Evolutionary conservation across 2,888 invertebrate species (phyloP).

Genomic region (Thereva unica): DNA sequence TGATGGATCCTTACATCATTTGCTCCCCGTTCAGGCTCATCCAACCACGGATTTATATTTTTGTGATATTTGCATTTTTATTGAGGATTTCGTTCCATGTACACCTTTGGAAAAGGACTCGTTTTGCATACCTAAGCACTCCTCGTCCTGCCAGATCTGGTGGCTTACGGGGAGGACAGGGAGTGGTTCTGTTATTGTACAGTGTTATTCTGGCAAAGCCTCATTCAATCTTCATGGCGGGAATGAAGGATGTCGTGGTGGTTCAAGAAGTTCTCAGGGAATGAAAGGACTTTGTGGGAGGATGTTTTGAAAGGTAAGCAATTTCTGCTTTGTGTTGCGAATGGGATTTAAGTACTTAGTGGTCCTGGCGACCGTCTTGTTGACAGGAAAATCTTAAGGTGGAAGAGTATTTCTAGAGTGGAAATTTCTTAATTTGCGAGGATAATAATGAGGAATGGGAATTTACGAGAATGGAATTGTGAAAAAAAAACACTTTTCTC

Average conservation of each 20-base stretch:
- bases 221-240: neutral
- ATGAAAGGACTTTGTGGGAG: neutral
- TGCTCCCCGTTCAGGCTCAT: neutral
- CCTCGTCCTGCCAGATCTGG: constrained; percentile 15
- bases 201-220: too few relatives aligned
- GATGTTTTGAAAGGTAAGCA: constrained; percentile 12
- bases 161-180: neutral
- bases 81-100: neutral
- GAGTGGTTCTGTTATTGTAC: neutral
- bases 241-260: constrained; percentile 11
- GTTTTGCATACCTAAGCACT: constrained; percentile 22
- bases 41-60: constrained; percentile 1
- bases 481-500: too few relatives aligned
- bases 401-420: too few relatives aligned
- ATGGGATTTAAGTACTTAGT: constrained; percentile 3
- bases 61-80: constrained; percentile 25
- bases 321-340: neutral
- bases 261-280: neutral
- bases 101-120: constrained; percentile 4
- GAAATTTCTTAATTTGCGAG: too few relatives aligned
- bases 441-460: too few relatives aligned
- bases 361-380: neutral
- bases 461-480: too few relatives aligned
- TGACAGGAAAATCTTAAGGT: too few relatives aligned
- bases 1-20: neutral